Percentiles rank a stretch among this genome's conserved stretches.
phyloP scores from a whole-genome alignment of 2,113 vertebrate genomes.

The Anoplopoma fimbria region DNA sequence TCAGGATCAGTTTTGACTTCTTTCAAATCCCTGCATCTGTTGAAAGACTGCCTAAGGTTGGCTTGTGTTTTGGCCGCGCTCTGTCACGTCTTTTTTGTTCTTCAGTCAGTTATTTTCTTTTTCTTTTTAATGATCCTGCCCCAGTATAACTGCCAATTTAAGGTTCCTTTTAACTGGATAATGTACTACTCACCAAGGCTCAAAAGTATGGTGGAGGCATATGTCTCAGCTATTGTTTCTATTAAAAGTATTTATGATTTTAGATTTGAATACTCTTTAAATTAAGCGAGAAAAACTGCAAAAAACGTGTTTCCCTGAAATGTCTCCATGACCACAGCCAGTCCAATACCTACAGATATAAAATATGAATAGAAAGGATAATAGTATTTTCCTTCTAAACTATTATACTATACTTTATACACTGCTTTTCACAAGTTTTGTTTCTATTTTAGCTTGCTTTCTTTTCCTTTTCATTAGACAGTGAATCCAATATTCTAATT shows the following conservation, averaged over 20 bases:
- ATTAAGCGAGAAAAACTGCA: neutral
- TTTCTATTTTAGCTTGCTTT: neutral
- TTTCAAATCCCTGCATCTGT: no score
- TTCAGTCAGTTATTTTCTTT: neutral
- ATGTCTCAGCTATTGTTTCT: neutral
- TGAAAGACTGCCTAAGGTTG: neutral
- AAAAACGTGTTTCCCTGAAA: neutral
- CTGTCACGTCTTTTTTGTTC: neutral
- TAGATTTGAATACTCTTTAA: neutral
- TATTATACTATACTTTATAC: neutral
- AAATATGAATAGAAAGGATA: neutral
- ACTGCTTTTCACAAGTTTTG: neutral
- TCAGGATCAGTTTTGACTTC: neutral
- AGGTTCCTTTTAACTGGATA: neutral
- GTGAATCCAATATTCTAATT: neutral
- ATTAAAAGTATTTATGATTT: conserved; percentile 9
- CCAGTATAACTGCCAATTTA: neutral
- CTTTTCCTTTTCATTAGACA: neutral
- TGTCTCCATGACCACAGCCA: neutral
- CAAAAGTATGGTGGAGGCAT: neutral
- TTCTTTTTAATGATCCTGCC: neutral
- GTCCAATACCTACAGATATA: neutral
- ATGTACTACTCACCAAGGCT: no score
- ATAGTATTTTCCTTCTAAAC: neutral
- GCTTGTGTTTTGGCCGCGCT: neutral